Base-by-base conservation (phyloP, 2,797 vertebrate species). In the Chrosomus eos region DNA sequence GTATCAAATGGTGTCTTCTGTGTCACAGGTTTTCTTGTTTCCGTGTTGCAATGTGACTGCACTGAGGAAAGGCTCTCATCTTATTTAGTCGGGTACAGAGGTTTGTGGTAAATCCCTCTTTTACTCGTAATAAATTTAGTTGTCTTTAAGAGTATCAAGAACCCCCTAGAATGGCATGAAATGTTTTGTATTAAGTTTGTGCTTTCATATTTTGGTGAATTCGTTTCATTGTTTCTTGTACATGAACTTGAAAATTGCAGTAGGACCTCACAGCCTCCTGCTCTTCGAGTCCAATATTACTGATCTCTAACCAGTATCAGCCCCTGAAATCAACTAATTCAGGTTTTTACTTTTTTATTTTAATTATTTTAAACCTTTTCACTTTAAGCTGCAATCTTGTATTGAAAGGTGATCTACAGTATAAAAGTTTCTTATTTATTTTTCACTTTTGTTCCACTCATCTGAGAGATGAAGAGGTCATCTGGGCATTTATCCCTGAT, bases 401-500 rank as follows among this genome's bases (percentile, higher is more conserved):
- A 53, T 36, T 53, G 48, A 74, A 53, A 74, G 9, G 3, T 18
- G 28, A 23, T 53, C 28, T 4, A n/a, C n/a, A n/a, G n/a, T n/a
- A 38, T 23, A 28, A 40, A 79, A 45, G 60, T 66, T 66, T 80
- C 19, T 8, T 6, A 48, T 31, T 67, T 55, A 28, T 71, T 68
- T 53, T 26, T 66, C 28, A 45, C 26, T n/a, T 43, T 66, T 45
- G 43, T 26, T 51, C 3, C 82, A 70, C 73, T 68, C 51, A 64
- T 58, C 48, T n/a, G 66, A 84, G 76, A 75, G 80, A 85, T 33
- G 68, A 78, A 73, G 48, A 71, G n/a, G n/a, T 78, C 79, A 85
- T 84, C 40, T 74, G 31, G 70, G 68, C 66, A 58, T 71, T 36
- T 38, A 70, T 71, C 83, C 80, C 43, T 87, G 83, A 89, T 89